Base-by-base conservation (phyloP, 2,113 vertebrate genomes). In the Piprites chloris region DNA sequence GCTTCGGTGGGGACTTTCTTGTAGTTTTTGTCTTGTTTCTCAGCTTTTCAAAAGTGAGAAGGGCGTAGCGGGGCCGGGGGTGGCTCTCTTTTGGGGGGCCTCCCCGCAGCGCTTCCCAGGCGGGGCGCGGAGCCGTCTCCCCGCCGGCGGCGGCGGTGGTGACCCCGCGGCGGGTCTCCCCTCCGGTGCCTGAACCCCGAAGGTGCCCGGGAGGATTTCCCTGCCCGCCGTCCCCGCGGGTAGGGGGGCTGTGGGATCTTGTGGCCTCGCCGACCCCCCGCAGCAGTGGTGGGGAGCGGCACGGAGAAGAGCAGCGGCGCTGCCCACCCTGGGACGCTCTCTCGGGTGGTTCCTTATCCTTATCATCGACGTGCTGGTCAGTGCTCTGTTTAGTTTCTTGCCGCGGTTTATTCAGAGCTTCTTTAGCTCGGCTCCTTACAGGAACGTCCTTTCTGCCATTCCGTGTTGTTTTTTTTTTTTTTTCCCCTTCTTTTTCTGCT, bases 291-390 rank as follows among this genome's bases (percentile, higher is more conserved):
- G 58, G 39, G 79, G 30, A 37, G 24, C 7, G 39, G 3, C 58
- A 14, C 11, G 4, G 33, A 3, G 56, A 9, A 3, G 6, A 33
- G n/a, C 16, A 3, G 35, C 52, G 0, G 65, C 59, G 28, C 16
- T 47, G 85, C 50, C 39, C 59, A 3, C 11, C 61, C 63, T 3
- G 53, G 9, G 50, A 23, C 65, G 0, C 14, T 7, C 3, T 10
- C 47, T 14, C 8, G 50, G 55, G 7, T 2, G 68, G 17, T n/a
- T 80, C 6, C 84, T 72, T 13, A 33, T 49, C 17, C 20, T 17
- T 22, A 52, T 27, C 85, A 15, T 30, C 39, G 4, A 1, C 8
- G 44, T 35, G 55, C 44, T 6, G 20, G 6, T 26, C 46, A 2
- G 35, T 33, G 81, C 65, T 81, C 68, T 47, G 46, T 32, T 84